Conservation (phyloP, 2,797 vertebrate genomes). For the Pantherophis alleghaniensis region DNA sequence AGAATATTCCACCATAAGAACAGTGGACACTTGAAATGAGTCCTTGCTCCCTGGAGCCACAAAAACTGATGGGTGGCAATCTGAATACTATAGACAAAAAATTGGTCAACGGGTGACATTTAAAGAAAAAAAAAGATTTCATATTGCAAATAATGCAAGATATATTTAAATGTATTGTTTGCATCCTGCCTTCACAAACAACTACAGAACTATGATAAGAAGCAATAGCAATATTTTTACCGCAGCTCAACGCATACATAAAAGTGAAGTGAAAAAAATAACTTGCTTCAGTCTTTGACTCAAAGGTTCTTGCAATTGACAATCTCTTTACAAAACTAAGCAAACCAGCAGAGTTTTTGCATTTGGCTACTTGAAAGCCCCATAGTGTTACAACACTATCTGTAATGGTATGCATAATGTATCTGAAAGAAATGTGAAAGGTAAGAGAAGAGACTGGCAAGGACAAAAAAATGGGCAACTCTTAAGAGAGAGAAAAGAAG, state of each 20-base stretch:
- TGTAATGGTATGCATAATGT: not conserved
- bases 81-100: not conserved
- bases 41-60: not conserved
- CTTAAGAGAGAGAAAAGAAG: not conserved
- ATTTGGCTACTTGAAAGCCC: not conserved
- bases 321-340: not conserved
- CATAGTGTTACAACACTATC: not conserved
- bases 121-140: not conserved
- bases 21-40: not conserved
- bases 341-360: not conserved
- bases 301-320: not conserved
- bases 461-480: not conserved
- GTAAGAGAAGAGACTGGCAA: not conserved
- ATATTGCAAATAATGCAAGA: not conserved
- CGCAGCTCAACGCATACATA: not conserved
- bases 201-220: not conserved
- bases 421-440: not conserved
- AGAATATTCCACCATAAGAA: not conserved
- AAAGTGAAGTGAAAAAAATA: not conserved
- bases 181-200: not conserved
- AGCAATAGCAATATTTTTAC: not conserved
- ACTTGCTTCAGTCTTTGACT: not conserved
- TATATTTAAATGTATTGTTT: not conserved
- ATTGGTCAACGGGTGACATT: not conserved
- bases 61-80: not conserved